A percentile compares a stretch with the other conserved stretches of the same genome.
These are phyloP conservation scores for Araneus ventricosus DNA, from an alignment of 1,140 invertebrate species.

Conservation along the genomic window DNA sequence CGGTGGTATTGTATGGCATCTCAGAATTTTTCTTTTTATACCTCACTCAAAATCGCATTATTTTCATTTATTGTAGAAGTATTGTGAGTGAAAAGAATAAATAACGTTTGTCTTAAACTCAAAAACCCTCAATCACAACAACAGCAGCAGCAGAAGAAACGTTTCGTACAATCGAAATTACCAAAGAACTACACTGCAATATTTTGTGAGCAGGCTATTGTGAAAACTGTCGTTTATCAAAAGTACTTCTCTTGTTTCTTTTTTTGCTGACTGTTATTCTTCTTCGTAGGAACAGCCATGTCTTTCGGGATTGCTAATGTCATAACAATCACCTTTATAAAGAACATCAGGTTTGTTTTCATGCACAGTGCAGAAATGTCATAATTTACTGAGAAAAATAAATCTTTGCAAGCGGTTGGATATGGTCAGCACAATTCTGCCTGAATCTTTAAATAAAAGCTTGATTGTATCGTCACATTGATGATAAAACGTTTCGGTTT, in stretches of 20 bases:
- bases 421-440: too few species aligned
- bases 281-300: neutral
- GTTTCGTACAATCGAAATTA: slow-evolving; percentile 16
- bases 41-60: neutral
- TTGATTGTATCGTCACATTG: too few species aligned
- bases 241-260: neutral
- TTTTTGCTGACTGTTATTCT: neutral
- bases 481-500: too few species aligned
- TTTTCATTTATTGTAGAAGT: slow-evolving; percentile 1
- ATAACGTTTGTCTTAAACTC: slow-evolving; percentile 6
- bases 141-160: neutral
- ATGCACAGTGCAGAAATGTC: too few species aligned
- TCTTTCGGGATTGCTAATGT: neutral
- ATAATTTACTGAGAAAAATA: too few species aligned
- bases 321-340: neutral
- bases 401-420: too few species aligned
- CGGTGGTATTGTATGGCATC: neutral
- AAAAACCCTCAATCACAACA: slow-evolving; percentile 17
- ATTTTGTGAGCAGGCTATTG: slow-evolving; percentile 25
- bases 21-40: neutral
- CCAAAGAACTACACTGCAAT: slow-evolving; percentile 8
- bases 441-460: too few species aligned
- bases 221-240: slow-evolving; percentile 37
- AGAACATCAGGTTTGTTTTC: too few species aligned
- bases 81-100: slow-evolving; percentile 7